Evolutionary conservation across 2,888 invertebrate species (phyloP).

Genomic region (Aethes cnicana): DNA sequence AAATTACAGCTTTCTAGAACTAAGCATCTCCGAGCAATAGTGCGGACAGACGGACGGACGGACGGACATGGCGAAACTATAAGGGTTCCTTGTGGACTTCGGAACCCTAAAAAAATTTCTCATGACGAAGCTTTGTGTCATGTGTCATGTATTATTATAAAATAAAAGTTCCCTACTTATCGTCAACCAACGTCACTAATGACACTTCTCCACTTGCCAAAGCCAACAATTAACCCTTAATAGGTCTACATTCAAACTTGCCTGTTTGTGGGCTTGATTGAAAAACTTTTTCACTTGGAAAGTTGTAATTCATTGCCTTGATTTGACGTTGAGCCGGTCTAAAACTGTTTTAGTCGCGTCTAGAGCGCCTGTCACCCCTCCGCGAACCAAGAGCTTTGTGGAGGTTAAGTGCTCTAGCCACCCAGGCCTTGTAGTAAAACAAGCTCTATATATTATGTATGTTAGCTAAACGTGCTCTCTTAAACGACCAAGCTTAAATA

Average conservation of each 20-base stretch:
- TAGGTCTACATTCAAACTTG: slow-evolving; percentile 14
- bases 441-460: neutral
- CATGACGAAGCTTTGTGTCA: no score
- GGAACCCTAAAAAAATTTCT: no score
- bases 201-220: no score
- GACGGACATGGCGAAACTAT: no score
- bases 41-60: no score
- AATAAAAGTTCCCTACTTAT: neutral
- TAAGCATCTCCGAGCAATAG: no score
- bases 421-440: slow-evolving; percentile 10
- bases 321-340: slow-evolving; percentile 28
- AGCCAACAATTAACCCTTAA: no score
- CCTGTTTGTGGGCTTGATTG: slow-evolving; percentile 40
- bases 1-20: no score
- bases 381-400: slow-evolving; percentile 11
- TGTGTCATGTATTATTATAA: no score
- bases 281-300: slow-evolving; percentile 41
- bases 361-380: slow-evolving; percentile 1
- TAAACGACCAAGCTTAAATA: no score
- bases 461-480: no score
- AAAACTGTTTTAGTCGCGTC: slow-evolving; percentile 15
- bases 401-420: slow-evolving; percentile 19
- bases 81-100: no score
- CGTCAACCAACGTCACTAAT: neutral
- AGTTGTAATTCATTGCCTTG: slow-evolving; percentile 22